Base-by-base conservation (phyloP, 1,140 invertebrate genomes). In the Saccostrea glomerata region DNA sequence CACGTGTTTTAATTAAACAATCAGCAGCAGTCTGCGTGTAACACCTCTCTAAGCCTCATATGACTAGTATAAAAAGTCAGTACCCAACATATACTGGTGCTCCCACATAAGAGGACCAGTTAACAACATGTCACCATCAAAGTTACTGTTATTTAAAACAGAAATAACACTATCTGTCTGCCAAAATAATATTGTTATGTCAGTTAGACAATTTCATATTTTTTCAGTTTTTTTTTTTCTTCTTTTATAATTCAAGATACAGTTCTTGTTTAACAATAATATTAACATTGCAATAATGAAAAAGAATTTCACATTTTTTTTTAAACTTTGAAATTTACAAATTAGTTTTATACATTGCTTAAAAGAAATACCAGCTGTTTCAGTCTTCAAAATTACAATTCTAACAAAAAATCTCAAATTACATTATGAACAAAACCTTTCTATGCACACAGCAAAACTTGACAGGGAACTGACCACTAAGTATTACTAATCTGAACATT, bases 11-110 rank as follows among this genome's bases (percentile, higher is more conserved):
- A 23, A 77, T 77, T 36, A 77, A 77, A 77, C 70, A 77, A 30
- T 77, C 70, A 77, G 70, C 70, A 77, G 70, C 70, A 36, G 30
- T 30, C 70, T 77, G 70, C 25, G 15, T 77, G 25, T 77, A 36
- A 30, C 70, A 30, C 15, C 25, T 77, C 25, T 77, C 70, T 77
- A 77, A 77, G 70, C 25, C 25, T 25, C 23, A 77, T 25, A 77
- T 77, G 70, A 77, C 70, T 77, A 77, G 70, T 25, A 77, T 36
- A 77, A 77, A 77, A 77, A 15, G 70, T 77, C 70, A 77, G 70
- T 77, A 77, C 70, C 70, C 70, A 30, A 77, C 25, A 77, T 77
- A 77, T 11, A 77, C 70, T 77, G 25, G 70, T 77, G 25, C 70
- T 77, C 70, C 70, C 2, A 15, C 7, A 25, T 11, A 30, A 25